Evolutionary conservation across 2,888 invertebrate genomes (phyloP).

Genomic region (Drosophila stalkeri): DNA sequence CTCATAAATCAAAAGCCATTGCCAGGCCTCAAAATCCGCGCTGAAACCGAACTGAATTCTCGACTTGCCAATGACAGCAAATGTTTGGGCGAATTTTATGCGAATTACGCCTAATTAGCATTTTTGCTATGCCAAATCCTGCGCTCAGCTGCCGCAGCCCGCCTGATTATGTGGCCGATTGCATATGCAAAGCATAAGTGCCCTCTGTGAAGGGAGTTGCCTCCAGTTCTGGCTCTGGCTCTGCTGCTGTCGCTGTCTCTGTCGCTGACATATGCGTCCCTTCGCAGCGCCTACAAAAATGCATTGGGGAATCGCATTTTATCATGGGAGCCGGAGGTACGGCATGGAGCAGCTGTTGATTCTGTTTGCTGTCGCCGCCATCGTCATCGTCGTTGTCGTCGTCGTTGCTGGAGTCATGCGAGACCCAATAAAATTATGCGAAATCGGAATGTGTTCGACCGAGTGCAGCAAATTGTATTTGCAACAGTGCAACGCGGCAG

Average conservation of each 20-base stretch:
- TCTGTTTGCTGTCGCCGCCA: conserved; percentile 53
- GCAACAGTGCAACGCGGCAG: conserved; percentile 27
- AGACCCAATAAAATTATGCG: conserved; percentile 76
- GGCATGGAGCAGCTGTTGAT: conserved; percentile 61
- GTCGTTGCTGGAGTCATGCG: conserved; percentile 27
- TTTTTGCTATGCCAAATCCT: conserved; percentile 53
- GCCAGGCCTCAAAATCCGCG: neutral
- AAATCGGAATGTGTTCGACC: conserved; percentile 71
- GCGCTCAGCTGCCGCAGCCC: conserved; percentile 1
- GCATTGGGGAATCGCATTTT: conserved; percentile 30
- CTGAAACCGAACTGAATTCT: conserved; percentile 10
- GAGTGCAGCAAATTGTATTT: conserved; percentile 77
- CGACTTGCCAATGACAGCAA: conserved; percentile 57
- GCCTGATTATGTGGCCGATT: conserved; percentile 76
- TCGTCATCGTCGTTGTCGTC: conserved; percentile 23
- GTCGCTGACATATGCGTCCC: conserved; percentile 42
- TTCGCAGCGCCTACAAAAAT: conserved; percentile 56
- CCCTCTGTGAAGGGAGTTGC: conserved; percentile 37
- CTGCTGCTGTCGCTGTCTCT: conserved; percentile 1
- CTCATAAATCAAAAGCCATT: conserved; percentile 69
- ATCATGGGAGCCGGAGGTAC: neutral
- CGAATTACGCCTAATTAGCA: conserved; percentile 82
- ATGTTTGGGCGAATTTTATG: conserved; percentile 82
- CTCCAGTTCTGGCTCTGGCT: conserved; percentile 9
- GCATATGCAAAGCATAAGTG: conserved; percentile 78